phyloP scores from a whole-genome alignment of 1,140 invertebrate genomes.

The Brachionus paranguensis region DNA sequence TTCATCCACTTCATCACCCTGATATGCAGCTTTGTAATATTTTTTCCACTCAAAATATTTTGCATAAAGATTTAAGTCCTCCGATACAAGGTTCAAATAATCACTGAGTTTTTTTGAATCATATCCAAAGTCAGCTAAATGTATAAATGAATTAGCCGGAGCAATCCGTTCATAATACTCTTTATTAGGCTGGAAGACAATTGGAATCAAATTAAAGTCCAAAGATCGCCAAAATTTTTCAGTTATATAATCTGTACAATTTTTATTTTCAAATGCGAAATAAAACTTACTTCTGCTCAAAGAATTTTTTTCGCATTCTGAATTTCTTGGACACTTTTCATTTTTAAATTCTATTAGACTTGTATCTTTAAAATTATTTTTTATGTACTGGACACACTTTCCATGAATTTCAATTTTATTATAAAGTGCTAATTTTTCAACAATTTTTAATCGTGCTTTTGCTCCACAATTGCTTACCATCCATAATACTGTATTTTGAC shows the following conservation, averaged over 20 bases:
- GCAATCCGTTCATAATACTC: constrained; percentile 49
- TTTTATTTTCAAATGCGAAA: constrained; percentile 69
- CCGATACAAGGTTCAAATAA: background rate
- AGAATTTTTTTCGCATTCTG: constrained; percentile 10
- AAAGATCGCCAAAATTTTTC: constrained; percentile 58
- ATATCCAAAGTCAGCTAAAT: constrained; percentile 79
- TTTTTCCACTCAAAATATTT: constrained; percentile 32
- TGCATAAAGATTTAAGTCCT: background rate
- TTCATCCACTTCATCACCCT: background rate
- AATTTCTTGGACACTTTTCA: background rate
- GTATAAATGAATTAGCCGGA: constrained; percentile 72
- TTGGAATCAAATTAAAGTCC: constrained; percentile 44
- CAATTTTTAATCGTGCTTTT: constrained; percentile 78
- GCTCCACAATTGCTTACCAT: constrained; percentile 91
- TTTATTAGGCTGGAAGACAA: constrained; percentile 42
- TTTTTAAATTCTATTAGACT: constrained; percentile 75
- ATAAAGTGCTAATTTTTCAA: constrained; percentile 73
- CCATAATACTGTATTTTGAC: constrained; percentile 68
- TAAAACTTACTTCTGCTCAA: constrained; percentile 89
- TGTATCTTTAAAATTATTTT: constrained; percentile 65
- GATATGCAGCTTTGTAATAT: background rate
- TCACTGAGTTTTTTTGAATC: background rate
- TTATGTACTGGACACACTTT: constrained; percentile 63
- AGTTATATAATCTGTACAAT: constrained; percentile 58
- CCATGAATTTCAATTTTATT: constrained; percentile 87